Evolutionary conservation across 1,140 invertebrate genomes (phyloP).

Genomic region (Drosophila burlai): DNA sequence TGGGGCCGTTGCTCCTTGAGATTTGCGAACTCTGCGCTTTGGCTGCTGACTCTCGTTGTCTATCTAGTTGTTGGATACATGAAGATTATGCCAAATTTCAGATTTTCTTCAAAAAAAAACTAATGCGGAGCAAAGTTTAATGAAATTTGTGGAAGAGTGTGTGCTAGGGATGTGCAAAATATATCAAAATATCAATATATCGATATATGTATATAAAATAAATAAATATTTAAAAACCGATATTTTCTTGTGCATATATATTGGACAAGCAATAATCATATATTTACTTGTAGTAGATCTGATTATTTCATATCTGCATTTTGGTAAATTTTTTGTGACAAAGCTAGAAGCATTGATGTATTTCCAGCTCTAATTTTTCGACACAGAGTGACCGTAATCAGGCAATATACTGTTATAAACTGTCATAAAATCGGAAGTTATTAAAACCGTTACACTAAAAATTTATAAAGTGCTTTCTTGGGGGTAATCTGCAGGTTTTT

Average conservation of each 20-base stretch:
- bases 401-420: not conserved
- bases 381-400: not conserved
- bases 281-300: too few species aligned
- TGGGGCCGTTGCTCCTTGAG: slow-evolving; percentile 50
- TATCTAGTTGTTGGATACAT: slow-evolving; percentile 17
- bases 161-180: slow-evolving; percentile 14
- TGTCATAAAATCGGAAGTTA: not conserved
- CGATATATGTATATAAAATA: not conserved
- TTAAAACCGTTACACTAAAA: not conserved
- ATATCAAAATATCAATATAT: slow-evolving; percentile 8
- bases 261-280: too few species aligned
- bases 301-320: too few species aligned
- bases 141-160: slow-evolving; percentile 28
- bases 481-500: too few species aligned
- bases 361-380: not conserved
- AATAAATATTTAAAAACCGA: not conserved
- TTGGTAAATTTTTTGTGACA: too few species aligned
- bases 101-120: slow-evolving; percentile 44
- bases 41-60: slow-evolving; percentile 10
- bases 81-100: slow-evolving; percentile 21
- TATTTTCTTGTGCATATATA: not conserved
- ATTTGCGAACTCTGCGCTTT: slow-evolving; percentile 6
- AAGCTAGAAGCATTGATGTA: too few species aligned
- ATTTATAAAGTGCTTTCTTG: not conserved
- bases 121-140: slow-evolving; percentile 34